phyloP scores from a whole-genome alignment of 1,140 invertebrate genomes.

The Scaptomyza montana region DNA sequence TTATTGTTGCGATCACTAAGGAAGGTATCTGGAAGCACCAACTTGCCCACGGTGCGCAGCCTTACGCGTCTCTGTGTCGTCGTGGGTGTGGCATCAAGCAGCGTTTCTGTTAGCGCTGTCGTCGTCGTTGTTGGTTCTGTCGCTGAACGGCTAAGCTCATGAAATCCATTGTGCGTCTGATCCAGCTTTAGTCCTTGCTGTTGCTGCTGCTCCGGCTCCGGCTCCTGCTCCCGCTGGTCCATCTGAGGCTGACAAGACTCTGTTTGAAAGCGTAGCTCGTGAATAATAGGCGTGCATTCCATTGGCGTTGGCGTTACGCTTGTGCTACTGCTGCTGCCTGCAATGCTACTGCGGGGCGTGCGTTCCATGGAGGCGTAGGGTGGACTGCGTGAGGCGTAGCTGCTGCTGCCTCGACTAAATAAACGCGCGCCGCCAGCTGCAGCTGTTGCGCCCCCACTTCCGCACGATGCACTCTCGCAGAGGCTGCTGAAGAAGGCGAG shows the following conservation, averaged over 20 bases:
- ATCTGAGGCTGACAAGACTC: slow-evolving; percentile 2
- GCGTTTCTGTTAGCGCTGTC: not conserved
- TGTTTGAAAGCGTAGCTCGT: slow-evolving; percentile 28
- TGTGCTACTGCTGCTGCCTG: slow-evolving; percentile 57
- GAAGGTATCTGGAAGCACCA: slow-evolving; percentile 68
- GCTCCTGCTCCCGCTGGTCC: not conserved
- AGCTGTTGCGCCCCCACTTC: slow-evolving; percentile 28
- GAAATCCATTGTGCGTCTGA: slow-evolving; percentile 37
- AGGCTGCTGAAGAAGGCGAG: slow-evolving; percentile 79
- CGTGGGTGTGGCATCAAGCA: slow-evolving; percentile 11
- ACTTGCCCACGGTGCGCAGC: slow-evolving; percentile 70
- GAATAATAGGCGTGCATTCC: slow-evolving; percentile 52
- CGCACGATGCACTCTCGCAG: slow-evolving; percentile 42
- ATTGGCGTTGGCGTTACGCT: slow-evolving; percentile 70
- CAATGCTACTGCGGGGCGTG: slow-evolving; percentile 55
- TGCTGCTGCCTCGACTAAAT: slow-evolving; percentile 56
- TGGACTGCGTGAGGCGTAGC: slow-evolving; percentile 61
- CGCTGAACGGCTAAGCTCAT: slow-evolving; percentile 50
- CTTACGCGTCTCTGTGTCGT: slow-evolving; percentile 35
- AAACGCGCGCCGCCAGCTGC: slow-evolving; percentile 19
- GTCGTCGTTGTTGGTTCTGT: slow-evolving; percentile 43
- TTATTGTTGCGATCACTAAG: slow-evolving; percentile 61
- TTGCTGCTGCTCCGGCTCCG: not conserved
- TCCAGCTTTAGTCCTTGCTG: not conserved
- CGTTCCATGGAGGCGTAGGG: slow-evolving; percentile 49